Conservation (phyloP, 2,888 invertebrate genomes). For the Agriopis marginaria region DNA sequence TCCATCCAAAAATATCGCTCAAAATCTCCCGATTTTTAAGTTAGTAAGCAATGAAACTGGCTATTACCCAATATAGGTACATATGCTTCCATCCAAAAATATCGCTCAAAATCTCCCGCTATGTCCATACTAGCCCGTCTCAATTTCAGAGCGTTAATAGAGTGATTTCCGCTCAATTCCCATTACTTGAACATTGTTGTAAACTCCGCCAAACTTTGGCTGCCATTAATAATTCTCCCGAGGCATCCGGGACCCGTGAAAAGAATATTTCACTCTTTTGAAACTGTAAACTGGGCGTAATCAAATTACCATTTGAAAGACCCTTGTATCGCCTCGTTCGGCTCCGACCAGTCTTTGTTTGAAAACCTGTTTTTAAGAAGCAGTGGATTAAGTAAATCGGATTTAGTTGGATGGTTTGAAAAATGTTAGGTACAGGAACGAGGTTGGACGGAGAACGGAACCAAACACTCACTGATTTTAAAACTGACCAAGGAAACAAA, state of each 20-base stretch:
- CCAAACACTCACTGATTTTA: neutral
- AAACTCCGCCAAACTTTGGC: constrained; percentile 68
- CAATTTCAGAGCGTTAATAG: constrained; percentile 22
- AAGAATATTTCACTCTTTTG: constrained; percentile 83
- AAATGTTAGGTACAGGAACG: constrained; percentile 11
- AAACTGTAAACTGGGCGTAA: constrained; percentile 78
- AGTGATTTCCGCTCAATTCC: constrained; percentile 42
- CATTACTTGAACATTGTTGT: constrained; percentile 53
- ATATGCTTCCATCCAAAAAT: neutral
- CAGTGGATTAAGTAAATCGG: constrained; percentile 25
- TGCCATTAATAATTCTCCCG: constrained; percentile 79
- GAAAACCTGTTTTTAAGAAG: constrained; percentile 33
- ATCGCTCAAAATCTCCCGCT: neutral
- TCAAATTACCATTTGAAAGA: constrained; percentile 83
- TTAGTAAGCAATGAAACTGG: too few relatives aligned
- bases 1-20: too few relatives aligned
- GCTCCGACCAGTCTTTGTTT: constrained; percentile 23
- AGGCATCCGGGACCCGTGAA: constrained; percentile 71
- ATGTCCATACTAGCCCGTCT: constrained; percentile 34
- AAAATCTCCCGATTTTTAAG: too few relatives aligned
- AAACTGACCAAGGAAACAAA: neutral
- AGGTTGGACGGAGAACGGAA: neutral
- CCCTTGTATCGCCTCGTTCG: constrained; percentile 63
- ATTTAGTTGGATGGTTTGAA: constrained; percentile 12
- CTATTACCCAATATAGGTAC: too few relatives aligned